Conservation (phyloP, 1,140 invertebrate species). For the Acromyrmex charruanus region DNA sequence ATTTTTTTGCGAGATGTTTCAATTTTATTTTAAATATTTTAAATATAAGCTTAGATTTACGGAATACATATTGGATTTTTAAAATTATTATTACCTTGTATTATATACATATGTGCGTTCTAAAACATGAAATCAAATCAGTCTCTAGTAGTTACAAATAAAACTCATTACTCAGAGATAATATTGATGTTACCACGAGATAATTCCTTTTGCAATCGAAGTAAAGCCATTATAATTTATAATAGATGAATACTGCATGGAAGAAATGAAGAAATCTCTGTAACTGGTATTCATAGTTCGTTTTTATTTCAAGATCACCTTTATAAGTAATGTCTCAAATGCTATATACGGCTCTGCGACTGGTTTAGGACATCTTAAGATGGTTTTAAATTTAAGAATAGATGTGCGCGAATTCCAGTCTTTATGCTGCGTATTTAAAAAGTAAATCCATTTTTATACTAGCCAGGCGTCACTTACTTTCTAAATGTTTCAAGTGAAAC, state of each 20-base stretch:
- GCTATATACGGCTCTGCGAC: no score
- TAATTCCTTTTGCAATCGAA: neutral
- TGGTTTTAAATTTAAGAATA: no score
- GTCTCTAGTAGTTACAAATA: neutral
- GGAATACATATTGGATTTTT: no score
- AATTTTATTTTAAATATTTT: neutral
- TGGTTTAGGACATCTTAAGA: no score
- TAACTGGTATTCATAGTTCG: no score
- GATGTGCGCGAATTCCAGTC: no score
- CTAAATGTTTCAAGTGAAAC: constrained; percentile 20
- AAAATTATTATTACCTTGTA: no score
- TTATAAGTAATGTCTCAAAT: no score
- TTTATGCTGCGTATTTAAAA: constrained; percentile 14
- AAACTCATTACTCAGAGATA: neutral
- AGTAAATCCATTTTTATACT: constrained; percentile 27
- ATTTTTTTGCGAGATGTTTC: neutral
- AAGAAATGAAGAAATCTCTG: neutral
- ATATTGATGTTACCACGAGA: neutral
- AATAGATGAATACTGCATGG: neutral
- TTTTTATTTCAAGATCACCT: no score
- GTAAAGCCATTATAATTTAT: neutral
- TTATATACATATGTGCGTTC: no score
- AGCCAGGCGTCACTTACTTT: neutral
- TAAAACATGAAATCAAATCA: no score
- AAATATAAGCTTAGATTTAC: neutral